Evolutionary conservation across 2,113 vertebrate genomes (phyloP).

Genomic region (Tympanuchus pallidicinctus): DNA sequence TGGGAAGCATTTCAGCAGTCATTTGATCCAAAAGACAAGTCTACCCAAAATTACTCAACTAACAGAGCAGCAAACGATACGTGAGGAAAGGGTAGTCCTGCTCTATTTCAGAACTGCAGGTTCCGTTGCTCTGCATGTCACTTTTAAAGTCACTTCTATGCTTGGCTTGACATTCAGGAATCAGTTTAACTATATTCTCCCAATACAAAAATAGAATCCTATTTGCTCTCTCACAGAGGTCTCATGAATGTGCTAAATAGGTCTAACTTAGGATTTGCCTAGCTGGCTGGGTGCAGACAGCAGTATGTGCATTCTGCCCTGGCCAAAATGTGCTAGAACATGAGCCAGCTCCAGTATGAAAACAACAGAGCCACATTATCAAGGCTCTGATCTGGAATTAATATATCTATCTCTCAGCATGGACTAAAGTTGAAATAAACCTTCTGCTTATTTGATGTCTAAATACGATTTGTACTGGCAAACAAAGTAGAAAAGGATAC

Average conservation of each 20-base stretch:
- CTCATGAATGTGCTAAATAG: not conserved
- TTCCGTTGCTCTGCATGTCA: not conserved
- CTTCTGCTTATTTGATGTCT: not conserved
- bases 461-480: not conserved
- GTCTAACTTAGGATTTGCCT: not conserved
- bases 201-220: not conserved
- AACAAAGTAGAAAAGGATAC: not conserved
- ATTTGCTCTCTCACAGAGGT: constrained; percentile 7
- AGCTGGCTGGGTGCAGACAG: not conserved
- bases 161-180: not conserved
- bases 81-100: not conserved
- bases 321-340: not conserved
- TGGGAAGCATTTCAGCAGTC: not conserved
- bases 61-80: not conserved
- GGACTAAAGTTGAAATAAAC: not conserved
- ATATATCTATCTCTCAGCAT: not conserved
- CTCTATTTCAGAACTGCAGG: not conserved
- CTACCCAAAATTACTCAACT: not conserved
- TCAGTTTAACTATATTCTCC: constrained; percentile 5
- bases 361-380: not conserved
- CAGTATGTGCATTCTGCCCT: not conserved
- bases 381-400: not conserved
- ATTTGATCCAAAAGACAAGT: not conserved
- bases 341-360: not conserved
- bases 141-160: not conserved